phyloP scores from a whole-genome alignment of 2,113 vertebrate species.

The Gnathonemus longibarbis region DNA sequence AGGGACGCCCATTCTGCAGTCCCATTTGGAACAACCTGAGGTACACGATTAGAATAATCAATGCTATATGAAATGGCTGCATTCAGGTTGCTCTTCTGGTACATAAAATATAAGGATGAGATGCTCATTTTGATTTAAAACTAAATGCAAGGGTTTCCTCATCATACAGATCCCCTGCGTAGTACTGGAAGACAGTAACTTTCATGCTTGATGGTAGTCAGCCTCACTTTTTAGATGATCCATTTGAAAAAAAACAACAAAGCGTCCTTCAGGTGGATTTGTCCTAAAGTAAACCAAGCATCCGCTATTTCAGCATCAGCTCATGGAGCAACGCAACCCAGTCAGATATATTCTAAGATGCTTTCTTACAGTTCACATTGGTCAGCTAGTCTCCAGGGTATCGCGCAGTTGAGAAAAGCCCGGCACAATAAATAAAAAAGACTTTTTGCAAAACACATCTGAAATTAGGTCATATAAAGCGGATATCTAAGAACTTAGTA shows the following conservation, averaged over 20 bases:
- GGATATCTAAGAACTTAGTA: background rate
- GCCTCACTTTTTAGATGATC: conserved; percentile 46
- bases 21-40: background rate
- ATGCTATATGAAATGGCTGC: background rate
- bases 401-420: background rate
- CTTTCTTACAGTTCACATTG: conserved; percentile 45
- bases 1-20: background rate
- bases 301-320: conserved; percentile 61
- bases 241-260: conserved; percentile 41
- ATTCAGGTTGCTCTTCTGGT: background rate
- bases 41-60: background rate
- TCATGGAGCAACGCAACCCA: conserved; percentile 53
- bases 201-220: conserved; percentile 7
- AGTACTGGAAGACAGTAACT: background rate
- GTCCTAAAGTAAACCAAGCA: conserved; percentile 57
- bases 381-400: background rate
- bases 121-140: background rate
- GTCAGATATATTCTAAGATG: conserved; percentile 53
- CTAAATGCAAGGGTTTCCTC: background rate
- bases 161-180: background rate
- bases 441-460: background rate
- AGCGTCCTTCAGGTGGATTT: conserved; percentile 44
- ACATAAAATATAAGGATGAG: background rate
- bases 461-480: background rate
- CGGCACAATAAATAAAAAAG: background rate